Evolutionary conservation across 1,140 invertebrate genomes (phyloP), one percentile per base, ranked within the genome.

Genomic region (Zaprionus ghesquierei): DNA sequence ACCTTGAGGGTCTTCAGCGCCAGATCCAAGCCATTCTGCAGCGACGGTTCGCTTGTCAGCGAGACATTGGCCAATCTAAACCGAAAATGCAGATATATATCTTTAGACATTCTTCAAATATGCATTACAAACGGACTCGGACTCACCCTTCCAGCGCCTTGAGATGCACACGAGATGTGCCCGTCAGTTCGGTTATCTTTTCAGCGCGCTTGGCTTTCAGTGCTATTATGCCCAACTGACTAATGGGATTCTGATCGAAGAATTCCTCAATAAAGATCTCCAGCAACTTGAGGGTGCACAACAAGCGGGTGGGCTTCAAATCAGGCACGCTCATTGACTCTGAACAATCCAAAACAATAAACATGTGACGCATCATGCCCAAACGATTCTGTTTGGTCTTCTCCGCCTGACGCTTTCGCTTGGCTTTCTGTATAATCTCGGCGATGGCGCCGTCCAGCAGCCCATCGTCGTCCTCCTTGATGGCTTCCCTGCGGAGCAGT

Each of bases 211-310:
- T 99, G 85, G 99, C 98, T 81, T 96, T 96, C 62, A 98, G 97
- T 12, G 95, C 93, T 77, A 99, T 97, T 51, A 99, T 93, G 20
- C 98, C 98, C 46, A 99, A 92, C 92, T 99, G 99, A 92, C 98
- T 98, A 54, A 99, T 98, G 38, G 99, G 99, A 93, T 99, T 99
- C 93, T 99, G 97, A 92, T 99, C 98, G 93, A 99, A 99, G 92
- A 97, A 99, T 93, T 99, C 98, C 78, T 98, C 97, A 60, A 99
- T 95, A 92, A 99, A 99, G 73, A 95, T 95, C 93, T 99, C 97
- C 55, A 99, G 90, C 23, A 99, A 93, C 97, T 98, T 99, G 4
- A 98, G 87, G 13, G 97, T 96, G 82, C 97, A 98, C 1, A 97
- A 80, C 71, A 99, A 95, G 74, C 98, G 93, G n/a, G 97, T 98